phyloP scores from a whole-genome alignment of 2,113 vertebrate genomes.

The Osmerus mordax region DNA sequence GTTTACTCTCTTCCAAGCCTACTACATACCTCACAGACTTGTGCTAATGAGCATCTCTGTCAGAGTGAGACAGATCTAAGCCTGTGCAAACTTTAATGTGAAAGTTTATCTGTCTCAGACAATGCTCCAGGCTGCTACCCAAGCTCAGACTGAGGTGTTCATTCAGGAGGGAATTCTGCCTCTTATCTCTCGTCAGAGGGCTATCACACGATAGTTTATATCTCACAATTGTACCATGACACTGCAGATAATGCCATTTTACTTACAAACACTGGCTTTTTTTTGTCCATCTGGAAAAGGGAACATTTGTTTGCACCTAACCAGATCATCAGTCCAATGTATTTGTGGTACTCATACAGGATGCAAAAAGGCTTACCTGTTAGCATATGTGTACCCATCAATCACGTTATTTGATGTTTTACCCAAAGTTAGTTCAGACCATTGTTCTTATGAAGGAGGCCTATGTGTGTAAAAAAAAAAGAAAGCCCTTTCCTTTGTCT shows the following conservation, averaged over 20 bases:
- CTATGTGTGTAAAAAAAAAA: neutral
- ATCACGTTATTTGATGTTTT: neutral
- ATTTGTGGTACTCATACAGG: neutral
- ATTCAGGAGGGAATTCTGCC: conserved; percentile 25
- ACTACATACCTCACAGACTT: too few relatives aligned
- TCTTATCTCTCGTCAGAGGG: conserved; percentile 41
- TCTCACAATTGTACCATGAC: too few relatives aligned
- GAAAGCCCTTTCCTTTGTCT: conserved; percentile 11
- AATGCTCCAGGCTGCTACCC: conserved; percentile 22
- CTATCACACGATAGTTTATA: conserved; percentile 13
- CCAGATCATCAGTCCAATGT: neutral
- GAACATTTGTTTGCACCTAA: too few relatives aligned
- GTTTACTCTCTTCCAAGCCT: neutral
- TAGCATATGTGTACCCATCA: neutral
- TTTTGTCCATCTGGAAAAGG: neutral
- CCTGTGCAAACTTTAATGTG: conserved; percentile 8
- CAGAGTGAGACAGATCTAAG: too few relatives aligned
- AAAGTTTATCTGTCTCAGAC: conserved; percentile 29
- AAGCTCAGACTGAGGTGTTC: conserved; percentile 32
- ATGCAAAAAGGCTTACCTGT: neutral
- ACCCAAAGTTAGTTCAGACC: conserved; percentile 1
- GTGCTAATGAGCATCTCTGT: too few relatives aligned
- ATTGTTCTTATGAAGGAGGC: conserved; percentile 6
- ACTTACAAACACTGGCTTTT: neutral
- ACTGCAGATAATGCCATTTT: too few relatives aligned